These are phyloP conservation scores for Phocoena sinus DNA, from an alignment of 2,113 vertebrate genomes.

Conservation along the genomic window DNA sequence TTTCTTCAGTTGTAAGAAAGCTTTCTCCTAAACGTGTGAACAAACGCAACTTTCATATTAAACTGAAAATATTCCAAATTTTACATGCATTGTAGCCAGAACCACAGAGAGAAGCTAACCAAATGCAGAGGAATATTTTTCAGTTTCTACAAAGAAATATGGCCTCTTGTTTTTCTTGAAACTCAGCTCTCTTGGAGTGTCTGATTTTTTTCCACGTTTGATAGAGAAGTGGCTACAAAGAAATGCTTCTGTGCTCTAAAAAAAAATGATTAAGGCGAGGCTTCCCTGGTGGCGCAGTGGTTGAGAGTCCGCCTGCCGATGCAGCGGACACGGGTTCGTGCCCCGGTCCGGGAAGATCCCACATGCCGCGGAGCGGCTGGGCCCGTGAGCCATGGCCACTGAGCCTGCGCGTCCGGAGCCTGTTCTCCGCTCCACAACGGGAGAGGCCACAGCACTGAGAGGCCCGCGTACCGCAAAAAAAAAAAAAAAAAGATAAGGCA, in stretches of 20 bases:
- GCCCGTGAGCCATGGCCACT: too few species aligned
- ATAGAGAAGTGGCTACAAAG: background rate
- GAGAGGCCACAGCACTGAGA: too few species aligned
- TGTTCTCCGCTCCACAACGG: too few species aligned
- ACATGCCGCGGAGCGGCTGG: too few species aligned
- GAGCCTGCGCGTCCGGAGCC: too few species aligned
- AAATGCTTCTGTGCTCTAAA: background rate
- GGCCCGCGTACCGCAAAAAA: too few species aligned
- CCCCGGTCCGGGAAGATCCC: rapidly evolving
- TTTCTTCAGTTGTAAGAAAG: background rate
- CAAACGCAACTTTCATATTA: background rate
- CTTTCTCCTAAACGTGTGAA: background rate
- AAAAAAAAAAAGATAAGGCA: background rate
- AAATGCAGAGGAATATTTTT: background rate
- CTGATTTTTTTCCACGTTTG: background rate
- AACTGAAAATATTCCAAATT: background rate
- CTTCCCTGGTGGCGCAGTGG: too few species aligned
- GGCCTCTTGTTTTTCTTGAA: background rate
- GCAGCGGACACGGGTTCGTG: too few species aligned
- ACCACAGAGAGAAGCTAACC: background rate
- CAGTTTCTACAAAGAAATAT: background rate
- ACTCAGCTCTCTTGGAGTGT: background rate
- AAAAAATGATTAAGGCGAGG: too few species aligned
- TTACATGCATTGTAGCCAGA: background rate
- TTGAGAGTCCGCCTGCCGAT: too few species aligned